Percentiles rank a stretch among this genome's conserved stretches.
These are phyloP conservation scores for Apodemia hepburni DNA, from an alignment of 2,888 invertebrate genomes.

Conservation along the genomic window DNA sequence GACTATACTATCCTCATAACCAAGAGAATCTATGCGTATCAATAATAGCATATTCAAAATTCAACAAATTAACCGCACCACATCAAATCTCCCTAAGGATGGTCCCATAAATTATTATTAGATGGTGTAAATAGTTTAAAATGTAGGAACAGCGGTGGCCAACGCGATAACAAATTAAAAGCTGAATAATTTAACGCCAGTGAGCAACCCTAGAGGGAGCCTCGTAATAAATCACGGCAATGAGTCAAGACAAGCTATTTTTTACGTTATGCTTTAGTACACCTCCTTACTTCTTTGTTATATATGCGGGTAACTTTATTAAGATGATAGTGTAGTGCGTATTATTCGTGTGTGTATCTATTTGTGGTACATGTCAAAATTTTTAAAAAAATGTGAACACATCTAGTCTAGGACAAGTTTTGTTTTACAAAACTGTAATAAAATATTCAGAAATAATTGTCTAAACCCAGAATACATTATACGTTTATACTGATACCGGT, in stretches of 20 bases:
- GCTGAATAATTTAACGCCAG: constrained; percentile 75
- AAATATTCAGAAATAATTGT: no score
- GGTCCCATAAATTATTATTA: constrained; percentile 60
- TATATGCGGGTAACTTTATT: constrained; percentile 62
- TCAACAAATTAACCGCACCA: constrained; percentile 44
- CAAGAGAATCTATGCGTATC: constrained; percentile 21
- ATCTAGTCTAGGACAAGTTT: no score
- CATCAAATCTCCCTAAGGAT: constrained; percentile 40
- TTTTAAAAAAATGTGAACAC: no score
- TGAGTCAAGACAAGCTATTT: constrained; percentile 62
- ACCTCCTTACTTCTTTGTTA: constrained; percentile 61
- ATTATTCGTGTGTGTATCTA: not conserved
- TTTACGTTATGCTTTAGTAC: constrained; percentile 70
- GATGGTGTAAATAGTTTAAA: constrained; percentile 67
- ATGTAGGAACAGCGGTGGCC: constrained; percentile 60
- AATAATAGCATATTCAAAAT: constrained; percentile 31
- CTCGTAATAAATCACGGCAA: constrained; percentile 69
- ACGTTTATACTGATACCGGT: no score
- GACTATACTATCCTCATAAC: not conserved
- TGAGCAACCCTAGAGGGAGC: constrained; percentile 51
- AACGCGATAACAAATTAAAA: constrained; percentile 74
- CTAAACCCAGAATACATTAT: no score
- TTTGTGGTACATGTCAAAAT: no score
- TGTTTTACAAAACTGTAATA: no score
- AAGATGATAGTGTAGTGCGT: constrained; percentile 31